Percentiles rank a stretch among this genome's conserved stretches.
These are phyloP conservation scores for Plotosus lineatus DNA, from an alignment of 2,113 vertebrate species.

Conservation along the genomic window DNA sequence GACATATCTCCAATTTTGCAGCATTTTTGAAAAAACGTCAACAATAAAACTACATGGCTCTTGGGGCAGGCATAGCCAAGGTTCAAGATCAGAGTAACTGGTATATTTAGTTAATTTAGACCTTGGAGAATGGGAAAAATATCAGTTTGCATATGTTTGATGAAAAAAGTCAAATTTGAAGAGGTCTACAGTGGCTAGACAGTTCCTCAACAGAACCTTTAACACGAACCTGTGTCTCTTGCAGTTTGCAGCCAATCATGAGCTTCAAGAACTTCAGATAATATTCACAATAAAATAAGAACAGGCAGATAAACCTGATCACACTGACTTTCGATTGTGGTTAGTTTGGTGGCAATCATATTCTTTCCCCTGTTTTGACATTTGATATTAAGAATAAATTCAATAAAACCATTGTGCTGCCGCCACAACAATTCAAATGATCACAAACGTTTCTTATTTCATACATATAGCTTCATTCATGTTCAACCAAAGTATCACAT, in stretches of 20 bases:
- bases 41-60: too few relatives aligned
- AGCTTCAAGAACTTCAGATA: background rate
- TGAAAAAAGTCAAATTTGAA: too few relatives aligned
- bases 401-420: background rate
- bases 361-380: background rate
- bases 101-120: too few relatives aligned
- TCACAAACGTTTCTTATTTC: background rate
- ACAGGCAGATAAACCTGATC: background rate
- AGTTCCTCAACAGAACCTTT: too few relatives aligned
- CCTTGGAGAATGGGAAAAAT: too few relatives aligned
- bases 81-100: too few relatives aligned
- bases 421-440: background rate
- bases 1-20: too few relatives aligned
- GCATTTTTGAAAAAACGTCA: too few relatives aligned
- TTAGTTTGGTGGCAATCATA: background rate
- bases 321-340: background rate
- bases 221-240: too few relatives aligned
- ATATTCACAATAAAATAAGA: background rate
- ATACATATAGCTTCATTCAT: background rate
- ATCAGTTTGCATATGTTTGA: too few relatives aligned
- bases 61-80: too few relatives aligned
- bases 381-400: background rate
- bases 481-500: background rate
- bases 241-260: background rate
- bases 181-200: too few relatives aligned